Evolutionary conservation across 2,113 vertebrate genomes (phyloP), one percentile per base, ranked within the genome.

Genomic region (Mola mola): DNA sequence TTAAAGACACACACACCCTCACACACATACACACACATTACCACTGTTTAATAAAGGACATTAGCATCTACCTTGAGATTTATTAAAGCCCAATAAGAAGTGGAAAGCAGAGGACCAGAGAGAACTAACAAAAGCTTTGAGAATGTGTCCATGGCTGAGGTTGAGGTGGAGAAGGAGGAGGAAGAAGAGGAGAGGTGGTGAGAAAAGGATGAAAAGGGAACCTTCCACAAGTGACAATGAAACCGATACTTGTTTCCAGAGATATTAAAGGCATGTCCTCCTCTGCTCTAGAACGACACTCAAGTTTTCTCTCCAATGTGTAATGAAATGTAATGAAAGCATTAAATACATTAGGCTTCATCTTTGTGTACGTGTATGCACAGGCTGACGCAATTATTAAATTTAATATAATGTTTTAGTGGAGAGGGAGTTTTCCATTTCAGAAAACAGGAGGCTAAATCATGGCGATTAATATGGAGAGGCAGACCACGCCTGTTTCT

Each of bases 31-130:
- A n/a, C n/a, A n/a, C n/a, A n/a, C n/a, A n/a, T n/a, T n/a, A n/a
- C n/a, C n/a, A n/a, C 28, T 13, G 33, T 50, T 72, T 71, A 21
- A 47, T 42, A 29, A 70, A 57, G 51, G 55, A 64, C 49, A 19
- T 17, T 25, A 40, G 38, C 17, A 40, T 42, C 43, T 57, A 69
- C 41, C 37, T 63, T 68, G 28, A 43, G 21, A 52, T 59, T 55
- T 26, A 50, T 72, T 58, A 33, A n/a, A 43, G 49, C 36, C 61
- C 41, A 76, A 61, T 51, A 58, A 53, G 29, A 9, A 47, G 33
- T 55, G 56, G 41, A 81, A 9, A 47, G 33, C 50, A 60, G 41
- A 81, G 51, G 48, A 64, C 49, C 51, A 64, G 53, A 76, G 44
- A 42, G 36, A 61, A 68, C 55, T 47, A 61, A 55, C 33, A 65